These are phyloP conservation scores for Orycteropus afer DNA, from an alignment of 2,113 vertebrate species.

Conservation along the genomic window DNA sequence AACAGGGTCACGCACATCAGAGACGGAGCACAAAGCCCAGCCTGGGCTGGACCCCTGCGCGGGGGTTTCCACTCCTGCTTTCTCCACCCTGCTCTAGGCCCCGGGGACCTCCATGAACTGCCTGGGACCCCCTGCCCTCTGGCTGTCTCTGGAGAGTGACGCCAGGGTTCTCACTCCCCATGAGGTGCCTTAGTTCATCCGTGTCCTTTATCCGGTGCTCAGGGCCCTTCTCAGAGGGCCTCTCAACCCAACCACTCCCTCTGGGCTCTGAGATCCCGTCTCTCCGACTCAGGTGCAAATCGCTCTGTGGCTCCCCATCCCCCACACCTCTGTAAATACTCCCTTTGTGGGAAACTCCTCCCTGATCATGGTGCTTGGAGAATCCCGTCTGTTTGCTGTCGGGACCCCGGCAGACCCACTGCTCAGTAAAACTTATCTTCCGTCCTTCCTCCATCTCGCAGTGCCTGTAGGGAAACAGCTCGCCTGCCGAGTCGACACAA, in stretches of 20 bases:
- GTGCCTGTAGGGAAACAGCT: not conserved
- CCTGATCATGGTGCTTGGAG: not conserved
- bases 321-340: not conserved
- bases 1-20: accelerated
- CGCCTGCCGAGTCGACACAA: not conserved
- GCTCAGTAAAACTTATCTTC: not conserved
- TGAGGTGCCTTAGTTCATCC: no score
- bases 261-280: accelerated
- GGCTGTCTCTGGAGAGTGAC: not conserved
- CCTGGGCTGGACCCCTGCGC: not conserved
- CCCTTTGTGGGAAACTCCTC: no score
- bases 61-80: accelerated
- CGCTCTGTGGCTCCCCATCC: accelerated
- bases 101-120: not conserved
- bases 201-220: not conserved
- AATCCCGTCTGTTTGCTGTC: accelerated
- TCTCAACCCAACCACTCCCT: not conserved
- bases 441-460: no score
- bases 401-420: not conserved
- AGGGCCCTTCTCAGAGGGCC: not conserved
- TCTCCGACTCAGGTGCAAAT: accelerated
- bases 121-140: not conserved
- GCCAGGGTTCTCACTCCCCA: not conserved
- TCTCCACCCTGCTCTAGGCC: not conserved
- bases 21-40: not conserved